Evolutionary conservation across 2,888 invertebrate genomes (phyloP).

Genomic region (Candidula unifasciata): DNA sequence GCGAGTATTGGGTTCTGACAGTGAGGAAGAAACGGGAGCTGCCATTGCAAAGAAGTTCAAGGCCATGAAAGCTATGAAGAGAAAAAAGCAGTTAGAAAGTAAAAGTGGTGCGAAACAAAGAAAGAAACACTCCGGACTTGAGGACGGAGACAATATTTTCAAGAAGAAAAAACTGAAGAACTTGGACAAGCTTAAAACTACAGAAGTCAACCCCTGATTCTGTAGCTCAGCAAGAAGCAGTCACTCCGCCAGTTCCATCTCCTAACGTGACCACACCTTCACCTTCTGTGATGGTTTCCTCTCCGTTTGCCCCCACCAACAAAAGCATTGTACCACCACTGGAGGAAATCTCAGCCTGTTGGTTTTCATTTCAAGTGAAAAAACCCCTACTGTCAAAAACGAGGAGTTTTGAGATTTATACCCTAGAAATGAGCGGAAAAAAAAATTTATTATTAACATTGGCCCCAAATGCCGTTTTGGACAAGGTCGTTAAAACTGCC

Average conservation of each 20-base stretch:
- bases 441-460: too few relatives aligned
- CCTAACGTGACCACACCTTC: background rate
- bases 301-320: background rate
- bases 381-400: too few relatives aligned
- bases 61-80: slow-evolving; percentile 55
- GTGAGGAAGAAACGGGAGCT: slow-evolving; percentile 52
- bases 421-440: too few relatives aligned
- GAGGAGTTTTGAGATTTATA: too few relatives aligned
- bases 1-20: slow-evolving; percentile 51
- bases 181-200: slow-evolving; percentile 46
- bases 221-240: slow-evolving; percentile 72
- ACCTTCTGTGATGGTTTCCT: background rate
- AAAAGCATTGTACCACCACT: background rate
- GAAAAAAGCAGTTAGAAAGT: slow-evolving; percentile 67
- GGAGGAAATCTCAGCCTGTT: too few relatives aligned
- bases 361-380: too few relatives aligned
- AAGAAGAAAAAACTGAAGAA: slow-evolving; percentile 56
- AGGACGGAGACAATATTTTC: slow-evolving; percentile 62
- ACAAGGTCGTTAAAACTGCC: too few relatives aligned
- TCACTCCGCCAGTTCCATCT: slow-evolving; percentile 56
- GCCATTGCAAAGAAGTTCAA: slow-evolving; percentile 48
- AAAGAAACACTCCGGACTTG: slow-evolving; percentile 62
- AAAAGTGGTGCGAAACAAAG: slow-evolving; percentile 63
- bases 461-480: too few relatives aligned
- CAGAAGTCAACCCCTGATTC: slow-evolving; percentile 74